These are phyloP conservation scores for Bos indicus DNA, from an alignment of 2,113 vertebrate genomes.

Conservation along the genomic window DNA sequence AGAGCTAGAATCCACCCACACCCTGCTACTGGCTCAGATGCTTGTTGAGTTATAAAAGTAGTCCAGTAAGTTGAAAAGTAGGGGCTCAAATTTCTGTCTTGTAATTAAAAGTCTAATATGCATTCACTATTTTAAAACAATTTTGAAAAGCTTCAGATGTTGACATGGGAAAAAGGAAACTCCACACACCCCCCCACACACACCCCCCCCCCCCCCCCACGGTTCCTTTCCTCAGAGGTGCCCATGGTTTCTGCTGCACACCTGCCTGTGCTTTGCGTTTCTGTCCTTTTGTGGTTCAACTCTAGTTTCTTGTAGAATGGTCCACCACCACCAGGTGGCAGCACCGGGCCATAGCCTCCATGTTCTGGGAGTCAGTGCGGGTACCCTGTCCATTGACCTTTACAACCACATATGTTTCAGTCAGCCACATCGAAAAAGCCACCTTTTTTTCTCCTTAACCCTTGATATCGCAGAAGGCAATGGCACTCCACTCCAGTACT, in stretches of 20 bases:
- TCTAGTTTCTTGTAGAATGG: background rate
- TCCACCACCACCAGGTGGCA: slow-evolving; percentile 13
- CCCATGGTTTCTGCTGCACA: fast-evolving
- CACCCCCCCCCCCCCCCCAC: fast-evolving
- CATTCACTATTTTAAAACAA: background rate
- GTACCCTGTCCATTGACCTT: background rate
- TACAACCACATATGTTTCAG: background rate
- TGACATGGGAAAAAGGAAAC: background rate
- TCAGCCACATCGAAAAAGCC: background rate
- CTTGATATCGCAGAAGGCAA: background rate
- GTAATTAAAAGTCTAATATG: background rate
- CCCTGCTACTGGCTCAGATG: background rate
- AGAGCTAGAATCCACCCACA: fast-evolving
- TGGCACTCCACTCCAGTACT: too few relatives aligned
- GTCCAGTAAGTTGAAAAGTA: background rate
- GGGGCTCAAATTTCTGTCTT: background rate
- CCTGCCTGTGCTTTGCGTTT: too few relatives aligned
- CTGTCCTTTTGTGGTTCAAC: too few relatives aligned
- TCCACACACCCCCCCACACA: fast-evolving
- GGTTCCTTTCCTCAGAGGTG: background rate
- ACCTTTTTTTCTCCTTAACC: background rate
- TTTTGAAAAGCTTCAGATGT: background rate
- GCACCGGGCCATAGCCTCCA: background rate
- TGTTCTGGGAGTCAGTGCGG: background rate
- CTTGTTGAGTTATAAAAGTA: background rate